Conservation (phyloP, 2,113 vertebrate species). For the Telmatochromis brichardi region DNA sequence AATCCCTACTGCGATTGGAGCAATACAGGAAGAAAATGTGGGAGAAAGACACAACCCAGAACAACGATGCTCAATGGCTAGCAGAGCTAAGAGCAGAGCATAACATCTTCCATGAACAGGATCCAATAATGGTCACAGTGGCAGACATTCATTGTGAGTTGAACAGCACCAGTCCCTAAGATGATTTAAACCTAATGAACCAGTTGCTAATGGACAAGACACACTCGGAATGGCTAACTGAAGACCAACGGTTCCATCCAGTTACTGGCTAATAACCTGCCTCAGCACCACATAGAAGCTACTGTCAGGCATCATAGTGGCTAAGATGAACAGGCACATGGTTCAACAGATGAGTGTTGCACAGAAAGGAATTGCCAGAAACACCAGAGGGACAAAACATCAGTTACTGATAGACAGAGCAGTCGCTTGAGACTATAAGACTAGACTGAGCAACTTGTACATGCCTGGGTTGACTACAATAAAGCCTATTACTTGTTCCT, state of each 20-base stretch:
- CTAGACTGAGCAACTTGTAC: neutral
- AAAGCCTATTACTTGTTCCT: neutral
- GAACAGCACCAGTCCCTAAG: neutral
- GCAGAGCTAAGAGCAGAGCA: neutral
- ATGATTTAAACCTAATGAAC: neutral
- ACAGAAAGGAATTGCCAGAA: neutral
- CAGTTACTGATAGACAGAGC: neutral
- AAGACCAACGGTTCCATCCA: neutral
- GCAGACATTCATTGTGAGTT: neutral
- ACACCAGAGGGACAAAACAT: neutral
- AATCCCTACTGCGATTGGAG: neutral
- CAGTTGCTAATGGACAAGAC: neutral
- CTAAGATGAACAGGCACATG: neutral
- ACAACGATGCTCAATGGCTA: neutral
- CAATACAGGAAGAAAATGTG: neutral
- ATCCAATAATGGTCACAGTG: neutral
- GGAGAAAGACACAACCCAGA: neutral
- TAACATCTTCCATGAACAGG: neutral
- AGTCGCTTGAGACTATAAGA: neutral
- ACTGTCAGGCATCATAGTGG: neutral
- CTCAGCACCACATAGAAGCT: neutral
- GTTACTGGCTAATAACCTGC: neutral
- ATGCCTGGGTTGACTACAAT: neutral
- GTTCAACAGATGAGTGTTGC: neutral
- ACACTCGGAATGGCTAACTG: neutral